phyloP scores from a whole-genome alignment of 2,888 invertebrate species.

The Melanostoma mellinum region DNA sequence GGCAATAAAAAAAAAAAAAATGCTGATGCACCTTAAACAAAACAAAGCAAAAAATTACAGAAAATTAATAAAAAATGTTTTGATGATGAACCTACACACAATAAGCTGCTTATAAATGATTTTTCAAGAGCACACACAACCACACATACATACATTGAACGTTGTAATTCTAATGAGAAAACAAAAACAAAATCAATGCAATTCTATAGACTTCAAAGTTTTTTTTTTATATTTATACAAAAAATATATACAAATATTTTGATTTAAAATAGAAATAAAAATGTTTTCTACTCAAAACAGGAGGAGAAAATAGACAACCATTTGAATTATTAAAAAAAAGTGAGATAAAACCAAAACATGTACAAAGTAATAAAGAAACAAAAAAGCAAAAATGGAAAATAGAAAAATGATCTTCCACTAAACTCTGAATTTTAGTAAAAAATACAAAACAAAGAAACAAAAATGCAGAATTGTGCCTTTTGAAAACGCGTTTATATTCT shows the following conservation, averaged over 20 bases:
- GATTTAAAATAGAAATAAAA: slow-evolving; percentile 60
- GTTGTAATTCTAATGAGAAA: slow-evolving; percentile 50
- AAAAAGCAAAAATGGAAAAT: slow-evolving; percentile 21
- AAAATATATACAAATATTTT: slow-evolving; percentile 57
- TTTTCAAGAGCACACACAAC: slow-evolving; percentile 62
- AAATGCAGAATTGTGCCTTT: slow-evolving; percentile 70
- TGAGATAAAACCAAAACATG: slow-evolving; percentile 40
- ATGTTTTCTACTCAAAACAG: slow-evolving; percentile 42
- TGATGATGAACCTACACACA: neutral
- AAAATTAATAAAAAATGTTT: neutral
- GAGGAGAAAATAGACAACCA: slow-evolving; percentile 28
- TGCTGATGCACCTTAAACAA: slow-evolving; percentile 31
- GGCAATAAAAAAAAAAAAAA: slow-evolving; percentile 44
- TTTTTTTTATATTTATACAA: slow-evolving; percentile 50
- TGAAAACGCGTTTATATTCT: slow-evolving; percentile 60
- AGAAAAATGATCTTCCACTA: slow-evolving; percentile 56
- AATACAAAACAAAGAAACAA: slow-evolving; percentile 4
- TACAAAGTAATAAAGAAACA: slow-evolving; percentile 54
- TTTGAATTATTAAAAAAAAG: slow-evolving; percentile 32
- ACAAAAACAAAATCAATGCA: slow-evolving; percentile 64
- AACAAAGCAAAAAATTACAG: neutral
- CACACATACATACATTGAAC: slow-evolving; percentile 28
- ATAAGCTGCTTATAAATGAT: slow-evolving; percentile 46
- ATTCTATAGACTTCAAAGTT: slow-evolving; percentile 63
- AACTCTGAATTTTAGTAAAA: slow-evolving; percentile 27